A percentile compares a stretch with the other conserved stretches of the same genome.
These are phyloP conservation scores for Eupleurogrammus muticus DNA, from an alignment of 2,797 vertebrate species.

Conservation along the genomic window DNA sequence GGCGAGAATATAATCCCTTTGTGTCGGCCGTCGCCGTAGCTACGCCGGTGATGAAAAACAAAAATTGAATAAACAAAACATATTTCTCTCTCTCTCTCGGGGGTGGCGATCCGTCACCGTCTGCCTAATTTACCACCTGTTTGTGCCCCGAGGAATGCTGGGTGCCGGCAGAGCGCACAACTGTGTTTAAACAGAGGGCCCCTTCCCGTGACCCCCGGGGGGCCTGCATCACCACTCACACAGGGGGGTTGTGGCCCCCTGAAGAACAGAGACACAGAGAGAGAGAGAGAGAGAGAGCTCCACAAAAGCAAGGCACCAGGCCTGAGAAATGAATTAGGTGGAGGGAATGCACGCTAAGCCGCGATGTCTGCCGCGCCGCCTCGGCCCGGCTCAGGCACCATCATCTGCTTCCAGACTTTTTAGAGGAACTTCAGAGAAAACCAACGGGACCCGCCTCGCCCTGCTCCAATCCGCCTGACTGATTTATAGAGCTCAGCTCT, in stretches of 20 bases:
- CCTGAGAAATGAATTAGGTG: conserved; percentile 79
- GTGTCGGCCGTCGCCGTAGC: conserved; percentile 75
- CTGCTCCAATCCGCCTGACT: conserved; percentile 34
- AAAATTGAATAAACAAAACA: conserved; percentile 84
- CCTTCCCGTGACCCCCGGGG: conserved; percentile 82
- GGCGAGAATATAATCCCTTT: conserved; percentile 79
- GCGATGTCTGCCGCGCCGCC: conserved; percentile 54
- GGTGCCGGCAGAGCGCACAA: conserved; percentile 67
- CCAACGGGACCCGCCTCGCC: conserved; percentile 48
- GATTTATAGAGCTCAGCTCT: conserved; percentile 61
- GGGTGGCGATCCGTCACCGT: conserved; percentile 80
- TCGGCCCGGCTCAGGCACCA: conserved; percentile 21
- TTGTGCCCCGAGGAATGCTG: conserved; percentile 77
- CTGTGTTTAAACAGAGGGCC: conserved; percentile 84
- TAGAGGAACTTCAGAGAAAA: conserved; percentile 55
- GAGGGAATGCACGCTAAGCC: conserved; percentile 58
- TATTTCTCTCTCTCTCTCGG: conserved; percentile 80
- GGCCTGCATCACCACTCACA: conserved; percentile 65
- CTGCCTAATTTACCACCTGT: conserved; percentile 83
- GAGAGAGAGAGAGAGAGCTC: conserved; percentile 57
- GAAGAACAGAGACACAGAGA: conserved; percentile 66
- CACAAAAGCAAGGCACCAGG: conserved; percentile 74
- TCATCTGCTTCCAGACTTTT: conserved; percentile 63
- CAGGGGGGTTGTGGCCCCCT: conserved; percentile 58
- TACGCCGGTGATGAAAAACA: conserved; percentile 76